Evolutionary conservation across 2,888 invertebrate genomes (phyloP), one percentile per base, ranked within the genome.

Genomic region (Teinopalpus imperialis): DNA sequence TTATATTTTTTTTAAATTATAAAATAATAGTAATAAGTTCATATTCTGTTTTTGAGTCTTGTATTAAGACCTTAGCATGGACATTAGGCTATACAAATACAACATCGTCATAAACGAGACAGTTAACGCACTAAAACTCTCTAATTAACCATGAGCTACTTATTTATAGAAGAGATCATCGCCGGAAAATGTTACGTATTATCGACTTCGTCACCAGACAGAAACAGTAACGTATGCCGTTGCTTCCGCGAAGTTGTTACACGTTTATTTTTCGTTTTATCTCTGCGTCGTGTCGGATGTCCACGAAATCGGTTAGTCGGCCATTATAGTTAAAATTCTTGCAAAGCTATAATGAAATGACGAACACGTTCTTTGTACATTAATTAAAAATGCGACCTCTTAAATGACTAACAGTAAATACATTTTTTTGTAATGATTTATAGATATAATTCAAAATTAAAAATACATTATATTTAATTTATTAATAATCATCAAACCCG

Each of bases 241-340:
- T 74, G 67, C 66, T 77, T 74, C 73, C 60, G 55, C 63, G 69
- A 73, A 75, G 54, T 58, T 54, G 59, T 59, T 56, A 65, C 66
- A 65, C 63, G 61, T 69, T 69, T 69, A 53, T 56, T 61, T 56
- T 63, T 61, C 49, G 59, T 69, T 72, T 70, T 69, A 68, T 66
- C 55, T 65, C 61, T 65, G 57, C 52, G 61, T 60, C 58, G 60
- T 59, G 56, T 61, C 60, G 59, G 51, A 65, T 67, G 57, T 48
- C 47, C 50, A 51, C 51, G 52, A 63, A 69, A 49, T 70, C 63
- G 68, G 73, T 71, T 61, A 71, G 57, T 68, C 57, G 71, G 67
- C 48, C 69, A 59, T 35, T 48, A 43, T 43, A 57, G 50, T 47
- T 24, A 31, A 23, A 31, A n/a, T 20, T 26, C 24, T 24, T 26